Percentiles rank a stretch among this genome's conserved stretches.
Evolutionary conservation across 2,888 invertebrate species (phyloP).

Genomic region (Empis livida): DNA sequence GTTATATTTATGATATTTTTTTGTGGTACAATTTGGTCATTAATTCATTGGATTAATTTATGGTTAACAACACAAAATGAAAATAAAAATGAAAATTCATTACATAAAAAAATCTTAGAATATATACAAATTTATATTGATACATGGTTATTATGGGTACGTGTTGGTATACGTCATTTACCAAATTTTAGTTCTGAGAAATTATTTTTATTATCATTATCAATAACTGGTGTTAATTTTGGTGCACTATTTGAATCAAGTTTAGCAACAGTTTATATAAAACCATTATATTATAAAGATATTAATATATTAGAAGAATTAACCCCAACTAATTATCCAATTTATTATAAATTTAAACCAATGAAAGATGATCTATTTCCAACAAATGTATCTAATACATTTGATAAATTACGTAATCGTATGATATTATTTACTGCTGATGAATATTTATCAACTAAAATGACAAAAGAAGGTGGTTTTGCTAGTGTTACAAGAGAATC

Average conservation of each 20-base stretch:
- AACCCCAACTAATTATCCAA: slow-evolving; percentile 23
- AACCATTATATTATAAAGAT: slow-evolving; percentile 32
- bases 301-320: slow-evolving; percentile 31
- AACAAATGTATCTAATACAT: slow-evolving; percentile 25
- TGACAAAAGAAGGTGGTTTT: slow-evolving; percentile 20
- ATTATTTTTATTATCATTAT: slow-evolving; percentile 30
- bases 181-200: slow-evolving; percentile 31
- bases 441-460: slow-evolving; percentile 22
- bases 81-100: not conserved
- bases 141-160: slow-evolving; percentile 31
- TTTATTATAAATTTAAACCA: slow-evolving; percentile 31
- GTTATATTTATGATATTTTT: slow-evolving; percentile 22
- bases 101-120: slow-evolving; percentile 7
- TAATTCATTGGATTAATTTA: slow-evolving; percentile 3
- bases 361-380: slow-evolving; percentile 33
- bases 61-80: not conserved
- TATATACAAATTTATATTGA: slow-evolving; percentile 23
- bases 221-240: slow-evolving; percentile 32
- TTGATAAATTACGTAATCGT: slow-evolving; percentile 23
- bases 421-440: slow-evolving; percentile 21
- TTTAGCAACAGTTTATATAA: slow-evolving; percentile 33
- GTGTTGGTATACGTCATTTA: slow-evolving; percentile 25
- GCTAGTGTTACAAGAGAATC: slow-evolving; percentile 27
- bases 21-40: slow-evolving; percentile 8
- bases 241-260: slow-evolving; percentile 35